Evolutionary conservation across 2,797 vertebrate species (phyloP), one percentile per base, ranked within the genome.

Genomic region (Coregonus ussuriensis): DNA sequence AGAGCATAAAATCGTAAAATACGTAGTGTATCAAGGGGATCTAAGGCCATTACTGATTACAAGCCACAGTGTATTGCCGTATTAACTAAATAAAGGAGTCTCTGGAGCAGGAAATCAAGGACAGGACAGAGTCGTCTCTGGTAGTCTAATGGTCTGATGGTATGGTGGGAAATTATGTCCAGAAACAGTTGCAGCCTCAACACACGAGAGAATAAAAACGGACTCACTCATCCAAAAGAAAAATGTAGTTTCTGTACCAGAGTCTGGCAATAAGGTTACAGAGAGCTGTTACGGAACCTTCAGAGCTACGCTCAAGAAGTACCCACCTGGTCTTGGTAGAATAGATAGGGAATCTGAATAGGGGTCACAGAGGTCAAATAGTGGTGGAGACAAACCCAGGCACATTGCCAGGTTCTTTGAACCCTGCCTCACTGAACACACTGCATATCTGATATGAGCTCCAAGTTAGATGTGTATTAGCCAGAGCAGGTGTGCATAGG

Each of bases 361-460:
- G 51, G 29, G 54, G 3, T 56, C 72, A 78, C 31, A 4, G 63
- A 75, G 67, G 52, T 21, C 67, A 29, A 74, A 74, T 7, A 59
- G 37, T 33, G 5, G 3, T 21, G 51, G 37, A 75, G 54, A 82
- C 71, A 67, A 47, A 41, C 3, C 41, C 54, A 4, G 41, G 11
- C 56, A 71, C 71, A 52, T 56, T 11, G 47, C 66, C 47, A 47
- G 70, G 35, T 51, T 16, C 47, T 76, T 15, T 81, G 71, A 76
- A 67, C 72, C 21, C 14, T 25, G 53, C 74, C n/a, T 33, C 66
- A 31, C 13, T 21, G n/a, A 59, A 0, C 67, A 6, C 13, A 63
- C 16, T 25, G 63, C 51, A 72, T 69, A 5, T 74, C 18, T 52
- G 72, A 51, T n/a, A 53, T 31, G 65, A 33, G 1, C 21, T 52